Evolutionary conservation across 2,797 vertebrate species (phyloP).

Genomic region (Vespertilio murinus): DNA sequence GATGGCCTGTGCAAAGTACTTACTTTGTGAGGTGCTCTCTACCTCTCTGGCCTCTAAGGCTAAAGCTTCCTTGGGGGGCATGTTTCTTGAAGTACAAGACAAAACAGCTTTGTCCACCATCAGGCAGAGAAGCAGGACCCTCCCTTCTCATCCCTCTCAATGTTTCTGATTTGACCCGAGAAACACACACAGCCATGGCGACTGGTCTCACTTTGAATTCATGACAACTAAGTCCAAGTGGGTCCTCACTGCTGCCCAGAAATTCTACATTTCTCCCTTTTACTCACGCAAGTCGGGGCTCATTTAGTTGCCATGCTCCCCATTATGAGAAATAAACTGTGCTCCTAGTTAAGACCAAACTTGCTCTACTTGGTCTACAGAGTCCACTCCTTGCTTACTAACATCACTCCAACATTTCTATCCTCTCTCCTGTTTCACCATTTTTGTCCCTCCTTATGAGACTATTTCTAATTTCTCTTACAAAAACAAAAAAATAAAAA

Average conservation of each 20-base stretch:
- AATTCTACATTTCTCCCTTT: background rate
- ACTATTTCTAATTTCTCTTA: background rate
- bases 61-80: background rate
- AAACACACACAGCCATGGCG: background rate
- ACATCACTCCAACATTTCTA: slow-evolving; percentile 28
- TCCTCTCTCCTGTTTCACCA: background rate
- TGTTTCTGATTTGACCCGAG: background rate
- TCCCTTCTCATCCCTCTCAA: background rate
- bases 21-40: slow-evolving; percentile 2
- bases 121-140: background rate
- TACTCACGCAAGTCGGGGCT: background rate
- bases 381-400: slow-evolving; percentile 14
- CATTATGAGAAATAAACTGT: background rate
- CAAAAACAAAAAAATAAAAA: background rate
- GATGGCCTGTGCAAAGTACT: background rate
- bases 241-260: background rate
- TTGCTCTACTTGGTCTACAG: background rate
- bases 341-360: background rate
- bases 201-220: slow-evolving; percentile 17
- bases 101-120: background rate
- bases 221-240: background rate
- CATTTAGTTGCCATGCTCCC: background rate
- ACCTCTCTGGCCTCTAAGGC: background rate
- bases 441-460: background rate
- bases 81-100: background rate